Conservation (phyloP, 2,888 invertebrate genomes). For the Chaetogeoica ovagalla region DNA sequence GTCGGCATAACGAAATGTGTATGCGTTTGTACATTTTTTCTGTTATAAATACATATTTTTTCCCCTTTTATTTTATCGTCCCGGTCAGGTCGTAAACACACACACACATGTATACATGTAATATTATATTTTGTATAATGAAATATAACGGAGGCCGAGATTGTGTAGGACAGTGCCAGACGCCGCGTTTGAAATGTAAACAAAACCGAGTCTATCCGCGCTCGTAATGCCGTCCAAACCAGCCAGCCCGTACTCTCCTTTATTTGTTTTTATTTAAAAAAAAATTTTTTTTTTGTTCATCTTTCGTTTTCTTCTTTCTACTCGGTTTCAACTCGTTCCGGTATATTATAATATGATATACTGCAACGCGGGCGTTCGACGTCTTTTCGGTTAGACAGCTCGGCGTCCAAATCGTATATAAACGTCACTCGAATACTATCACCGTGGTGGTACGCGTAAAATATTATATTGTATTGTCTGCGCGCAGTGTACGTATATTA, state of each 20-base stretch:
- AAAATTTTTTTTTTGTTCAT: no score
- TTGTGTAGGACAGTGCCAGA: not conserved
- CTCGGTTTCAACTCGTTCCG: no score
- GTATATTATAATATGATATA: no score
- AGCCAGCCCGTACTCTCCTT: no score
- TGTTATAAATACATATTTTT: not conserved
- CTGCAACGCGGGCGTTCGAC: not conserved
- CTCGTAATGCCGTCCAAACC: not conserved
- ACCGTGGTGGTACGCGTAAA: not conserved
- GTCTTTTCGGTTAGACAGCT: constrained; percentile 30
- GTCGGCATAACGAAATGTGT: no score
- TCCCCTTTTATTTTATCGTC: no score
- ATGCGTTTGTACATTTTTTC: no score
- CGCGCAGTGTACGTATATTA: no score
- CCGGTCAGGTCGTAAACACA: constrained; percentile 15
- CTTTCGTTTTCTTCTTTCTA: no score
- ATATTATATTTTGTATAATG: not conserved
- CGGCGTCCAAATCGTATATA: constrained; percentile 37
- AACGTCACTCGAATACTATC: constrained; percentile 24
- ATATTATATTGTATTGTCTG: not conserved
- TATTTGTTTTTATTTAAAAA: no score
- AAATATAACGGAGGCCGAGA: not conserved
- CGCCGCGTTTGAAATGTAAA: constrained; percentile 42
- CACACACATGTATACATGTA: not conserved
- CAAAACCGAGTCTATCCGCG: not conserved